phyloP scores from a whole-genome alignment of 2,797 vertebrate species.

The Antrozous pallidus region DNA sequence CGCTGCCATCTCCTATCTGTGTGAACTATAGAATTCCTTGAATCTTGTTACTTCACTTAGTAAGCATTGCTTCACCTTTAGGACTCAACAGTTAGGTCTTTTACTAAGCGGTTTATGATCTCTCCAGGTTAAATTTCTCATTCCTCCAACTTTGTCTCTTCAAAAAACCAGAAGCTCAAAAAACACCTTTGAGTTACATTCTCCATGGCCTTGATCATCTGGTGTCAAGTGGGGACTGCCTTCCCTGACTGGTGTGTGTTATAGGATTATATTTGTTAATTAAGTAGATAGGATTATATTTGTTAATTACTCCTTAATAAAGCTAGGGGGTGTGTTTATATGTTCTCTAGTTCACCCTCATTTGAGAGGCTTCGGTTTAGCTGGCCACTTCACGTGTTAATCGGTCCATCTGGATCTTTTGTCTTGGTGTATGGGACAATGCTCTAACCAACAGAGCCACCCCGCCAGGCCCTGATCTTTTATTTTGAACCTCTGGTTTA shows the following conservation, averaged over 20 bases:
- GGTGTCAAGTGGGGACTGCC: not conserved
- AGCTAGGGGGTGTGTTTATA: not conserved
- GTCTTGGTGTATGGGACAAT: not conserved
- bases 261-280: not conserved
- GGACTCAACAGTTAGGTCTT: not conserved
- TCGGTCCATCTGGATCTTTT: not conserved
- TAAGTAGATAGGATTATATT: not conserved
- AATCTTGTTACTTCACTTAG: not conserved
- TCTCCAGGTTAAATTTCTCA: not conserved
- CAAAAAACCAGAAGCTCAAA: not conserved
- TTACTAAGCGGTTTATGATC: not conserved
- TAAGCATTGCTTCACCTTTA: not conserved
- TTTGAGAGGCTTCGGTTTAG: not conserved
- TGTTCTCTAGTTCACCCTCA: not conserved
- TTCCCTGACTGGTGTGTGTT: not conserved
- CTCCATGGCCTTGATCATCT: not conserved
- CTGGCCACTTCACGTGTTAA: not conserved
- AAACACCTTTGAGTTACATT: not conserved
- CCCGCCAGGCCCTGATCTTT: not conserved
- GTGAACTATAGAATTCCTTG: not conserved
- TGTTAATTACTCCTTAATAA: not conserved
- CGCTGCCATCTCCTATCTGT: not conserved
- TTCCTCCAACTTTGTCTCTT: conserved; percentile 16
- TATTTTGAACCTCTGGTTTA: not conserved
- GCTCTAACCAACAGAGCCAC: too few species aligned